Percentiles rank a stretch among this genome's conserved stretches.
phyloP scores from a whole-genome alignment of 2,113 vertebrate species.

The Pachyramphus minor region DNA sequence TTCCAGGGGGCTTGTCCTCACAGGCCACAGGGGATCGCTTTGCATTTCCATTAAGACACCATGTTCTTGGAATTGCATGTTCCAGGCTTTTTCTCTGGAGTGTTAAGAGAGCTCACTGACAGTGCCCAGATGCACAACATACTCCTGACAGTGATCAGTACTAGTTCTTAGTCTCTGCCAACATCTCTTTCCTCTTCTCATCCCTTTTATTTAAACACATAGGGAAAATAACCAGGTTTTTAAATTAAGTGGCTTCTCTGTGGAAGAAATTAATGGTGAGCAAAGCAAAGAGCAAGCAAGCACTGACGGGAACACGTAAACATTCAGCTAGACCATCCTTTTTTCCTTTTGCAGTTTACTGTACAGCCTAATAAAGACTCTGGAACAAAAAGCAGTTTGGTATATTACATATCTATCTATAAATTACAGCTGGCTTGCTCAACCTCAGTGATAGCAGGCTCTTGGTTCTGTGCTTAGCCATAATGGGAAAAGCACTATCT shows the following conservation, averaged over 20 bases:
- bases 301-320: fast-evolving
- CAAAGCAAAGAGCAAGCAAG: neutral
- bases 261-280: neutral
- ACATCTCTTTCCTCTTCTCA: neutral
- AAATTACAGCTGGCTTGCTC: neutral
- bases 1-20: neutral
- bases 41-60: conserved; percentile 4
- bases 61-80: neutral
- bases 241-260: neutral
- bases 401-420: neutral
- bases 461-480: neutral
- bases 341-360: neutral
- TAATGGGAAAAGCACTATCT: neutral
- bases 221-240: neutral
- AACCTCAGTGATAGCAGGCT: neutral
- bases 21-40: neutral
- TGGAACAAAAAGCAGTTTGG: neutral
- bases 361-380: neutral
- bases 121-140: neutral
- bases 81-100: neutral
- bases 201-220: neutral
- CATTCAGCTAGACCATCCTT: neutral
- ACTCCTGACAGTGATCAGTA: neutral
- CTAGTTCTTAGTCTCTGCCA: neutral
- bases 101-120: neutral